Evolutionary conservation across 2,797 vertebrate species (phyloP).

Genomic region (Enteromius treurensis): DNA sequence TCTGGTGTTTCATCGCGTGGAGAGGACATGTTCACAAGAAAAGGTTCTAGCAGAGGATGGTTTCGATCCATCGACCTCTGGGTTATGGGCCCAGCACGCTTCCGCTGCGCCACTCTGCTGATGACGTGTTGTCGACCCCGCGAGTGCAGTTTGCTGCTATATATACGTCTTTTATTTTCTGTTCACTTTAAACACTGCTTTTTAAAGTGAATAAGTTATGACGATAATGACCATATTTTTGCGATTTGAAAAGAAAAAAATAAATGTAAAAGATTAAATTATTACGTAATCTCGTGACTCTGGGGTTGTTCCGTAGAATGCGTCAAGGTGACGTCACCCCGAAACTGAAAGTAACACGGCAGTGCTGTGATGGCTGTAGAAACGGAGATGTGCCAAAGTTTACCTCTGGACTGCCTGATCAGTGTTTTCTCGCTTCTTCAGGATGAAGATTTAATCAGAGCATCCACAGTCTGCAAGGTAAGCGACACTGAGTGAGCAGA

Average conservation of each 20-base stretch:
- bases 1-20: no score
- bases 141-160: not conserved
- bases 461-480: slow-evolving; percentile 79
- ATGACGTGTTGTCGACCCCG: accelerated
- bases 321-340: not conserved
- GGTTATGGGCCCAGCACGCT: slow-evolving; percentile 84
- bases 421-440: slow-evolving; percentile 76
- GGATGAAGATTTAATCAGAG: slow-evolving; percentile 73
- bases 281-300: not conserved
- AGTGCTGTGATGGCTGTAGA: not conserved
- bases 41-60: slow-evolving; percentile 75
- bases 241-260: not conserved
- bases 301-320: not conserved
- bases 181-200: not conserved
- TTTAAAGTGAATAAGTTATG: not conserved
- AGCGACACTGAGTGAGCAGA: slow-evolving; percentile 6
- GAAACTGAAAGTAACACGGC: slow-evolving; percentile 1
- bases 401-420: slow-evolving; percentile 75
- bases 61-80: slow-evolving; percentile 83
- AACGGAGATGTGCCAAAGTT: not conserved
- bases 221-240: not conserved
- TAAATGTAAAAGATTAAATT: not conserved
- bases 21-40: no score
- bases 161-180: not conserved
- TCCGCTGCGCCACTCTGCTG: slow-evolving; percentile 83